A percentile compares a stretch with the other conserved stretches of the same genome.
phyloP scores from a whole-genome alignment of 2,797 vertebrate genomes.

The Tenualosa ilisha region DNA sequence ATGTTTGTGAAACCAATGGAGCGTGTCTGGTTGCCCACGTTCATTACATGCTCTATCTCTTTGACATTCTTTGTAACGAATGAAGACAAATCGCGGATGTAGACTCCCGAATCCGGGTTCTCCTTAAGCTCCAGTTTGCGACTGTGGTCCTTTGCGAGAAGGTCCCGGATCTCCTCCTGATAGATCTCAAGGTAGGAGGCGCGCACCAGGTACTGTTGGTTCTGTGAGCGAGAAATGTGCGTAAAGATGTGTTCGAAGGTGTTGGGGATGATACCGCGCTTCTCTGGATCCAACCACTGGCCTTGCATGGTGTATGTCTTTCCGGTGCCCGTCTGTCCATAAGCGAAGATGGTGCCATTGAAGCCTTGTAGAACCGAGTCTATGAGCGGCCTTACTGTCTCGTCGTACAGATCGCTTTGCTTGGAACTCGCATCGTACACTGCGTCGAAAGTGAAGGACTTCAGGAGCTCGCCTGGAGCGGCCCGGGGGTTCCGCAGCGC shows the following conservation, averaged over 20 bases:
- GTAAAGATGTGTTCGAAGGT: constrained; percentile 97
- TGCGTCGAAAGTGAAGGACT: constrained; percentile 93
- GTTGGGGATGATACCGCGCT: constrained; percentile 88
- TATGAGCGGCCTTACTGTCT: constrained; percentile 89
- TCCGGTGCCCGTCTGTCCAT: constrained; percentile 93
- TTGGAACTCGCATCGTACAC: constrained; percentile 88
- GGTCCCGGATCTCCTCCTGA: constrained; percentile 91
- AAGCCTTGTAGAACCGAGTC: constrained; percentile 90
- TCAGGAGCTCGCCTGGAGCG: constrained; percentile 81
- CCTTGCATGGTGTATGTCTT: constrained; percentile 98
- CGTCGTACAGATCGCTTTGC: constrained; percentile 91
- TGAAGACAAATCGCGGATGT: constrained; percentile 92
- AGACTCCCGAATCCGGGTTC: constrained; percentile 89
- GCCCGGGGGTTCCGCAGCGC: constrained; percentile 88
- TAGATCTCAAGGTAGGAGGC: constrained; percentile 98
- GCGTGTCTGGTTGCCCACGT: constrained; percentile 89
- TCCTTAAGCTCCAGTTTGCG: constrained; percentile 91
- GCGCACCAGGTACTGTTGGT: constrained; percentile 93
- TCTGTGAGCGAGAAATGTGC: constrained; percentile 93
- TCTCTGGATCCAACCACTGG: constrained; percentile 86
- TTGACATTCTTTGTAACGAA: constrained; percentile 96
- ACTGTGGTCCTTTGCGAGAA: constrained; percentile 82
- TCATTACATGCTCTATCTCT: constrained; percentile 96
- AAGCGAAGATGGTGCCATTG: constrained; percentile 93
- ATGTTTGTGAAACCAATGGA: constrained; percentile 91